Conservation (phyloP, 1,140 invertebrate species). For the Carcinoscorpius rotundicauda region DNA sequence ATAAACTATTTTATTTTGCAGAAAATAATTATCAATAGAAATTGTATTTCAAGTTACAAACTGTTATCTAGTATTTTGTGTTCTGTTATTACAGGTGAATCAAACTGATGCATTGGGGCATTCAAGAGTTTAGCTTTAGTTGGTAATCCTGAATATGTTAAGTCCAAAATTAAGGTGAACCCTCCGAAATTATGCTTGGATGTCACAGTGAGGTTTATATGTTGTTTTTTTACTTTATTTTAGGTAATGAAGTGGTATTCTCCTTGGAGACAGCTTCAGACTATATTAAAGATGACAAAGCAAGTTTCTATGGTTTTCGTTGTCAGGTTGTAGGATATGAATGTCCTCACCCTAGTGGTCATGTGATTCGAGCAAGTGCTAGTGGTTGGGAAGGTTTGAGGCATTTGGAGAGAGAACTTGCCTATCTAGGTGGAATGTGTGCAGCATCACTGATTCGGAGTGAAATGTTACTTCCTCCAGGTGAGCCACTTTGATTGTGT, state of each 20-base stretch:
- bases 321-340: slow-evolving; percentile 87
- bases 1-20: too few species aligned
- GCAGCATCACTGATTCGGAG: slow-evolving; percentile 75
- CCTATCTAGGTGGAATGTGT: slow-evolving; percentile 82
- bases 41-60: too few species aligned
- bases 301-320: slow-evolving; percentile 66
- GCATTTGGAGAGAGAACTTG: slow-evolving; percentile 76
- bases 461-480: slow-evolving; percentile 57
- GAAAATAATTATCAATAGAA: too few species aligned
- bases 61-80: too few species aligned
- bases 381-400: slow-evolving; percentile 42
- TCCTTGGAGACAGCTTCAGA: slow-evolving; percentile 89
- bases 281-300: slow-evolving; percentile 83
- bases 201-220: neutral
- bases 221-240: slow-evolving; percentile 15
- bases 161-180: too few species aligned
- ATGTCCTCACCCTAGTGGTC: slow-evolving; percentile 36
- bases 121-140: too few species aligned
- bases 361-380: slow-evolving; percentile 11
- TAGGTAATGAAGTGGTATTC: slow-evolving; percentile 85
- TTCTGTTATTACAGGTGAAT: too few species aligned
- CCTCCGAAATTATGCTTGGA: too few species aligned
- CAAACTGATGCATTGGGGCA: too few species aligned
- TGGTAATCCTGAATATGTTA: too few species aligned
- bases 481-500: slow-evolving; percentile 36